These are phyloP conservation scores for Chaetophractus vellerosus DNA, from an alignment of 2,797 vertebrate species.

Conservation along the genomic window DNA sequence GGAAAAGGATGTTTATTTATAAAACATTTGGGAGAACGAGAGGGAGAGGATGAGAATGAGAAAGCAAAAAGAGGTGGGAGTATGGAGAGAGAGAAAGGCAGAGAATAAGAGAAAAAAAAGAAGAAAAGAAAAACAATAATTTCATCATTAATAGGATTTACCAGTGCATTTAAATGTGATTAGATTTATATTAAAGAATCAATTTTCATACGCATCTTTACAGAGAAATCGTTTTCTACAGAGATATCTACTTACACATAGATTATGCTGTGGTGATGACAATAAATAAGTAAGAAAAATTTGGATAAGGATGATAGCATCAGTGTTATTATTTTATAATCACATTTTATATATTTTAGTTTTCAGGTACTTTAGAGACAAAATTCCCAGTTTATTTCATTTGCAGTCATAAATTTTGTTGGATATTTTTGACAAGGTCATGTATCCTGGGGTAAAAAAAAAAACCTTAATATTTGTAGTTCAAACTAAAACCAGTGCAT, in stretches of 20 bases:
- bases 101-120: neutral
- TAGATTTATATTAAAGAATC: neutral
- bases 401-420: neutral
- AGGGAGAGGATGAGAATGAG: too few relatives aligned
- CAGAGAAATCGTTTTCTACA: slow-evolving; percentile 33
- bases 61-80: neutral
- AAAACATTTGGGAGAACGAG: neutral
- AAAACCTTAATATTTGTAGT: neutral
- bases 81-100: neutral
- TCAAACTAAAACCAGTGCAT: neutral
- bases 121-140: neutral
- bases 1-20: neutral
- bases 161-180: neutral
- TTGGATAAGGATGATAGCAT: neutral
- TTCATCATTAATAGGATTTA: slow-evolving; percentile 1
- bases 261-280: neutral
- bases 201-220: neutral
- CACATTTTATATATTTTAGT: neutral
- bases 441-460: neutral
- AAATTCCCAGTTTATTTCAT: neutral
- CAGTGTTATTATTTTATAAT: slow-evolving; percentile 20
- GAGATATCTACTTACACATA: neutral
- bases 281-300: neutral
- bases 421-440: neutral
- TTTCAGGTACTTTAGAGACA: slow-evolving; percentile 1